Evolutionary conservation across 2,797 vertebrate genomes (phyloP), one percentile per base, ranked within the genome.

Genomic region (Malurus splendens): DNA sequence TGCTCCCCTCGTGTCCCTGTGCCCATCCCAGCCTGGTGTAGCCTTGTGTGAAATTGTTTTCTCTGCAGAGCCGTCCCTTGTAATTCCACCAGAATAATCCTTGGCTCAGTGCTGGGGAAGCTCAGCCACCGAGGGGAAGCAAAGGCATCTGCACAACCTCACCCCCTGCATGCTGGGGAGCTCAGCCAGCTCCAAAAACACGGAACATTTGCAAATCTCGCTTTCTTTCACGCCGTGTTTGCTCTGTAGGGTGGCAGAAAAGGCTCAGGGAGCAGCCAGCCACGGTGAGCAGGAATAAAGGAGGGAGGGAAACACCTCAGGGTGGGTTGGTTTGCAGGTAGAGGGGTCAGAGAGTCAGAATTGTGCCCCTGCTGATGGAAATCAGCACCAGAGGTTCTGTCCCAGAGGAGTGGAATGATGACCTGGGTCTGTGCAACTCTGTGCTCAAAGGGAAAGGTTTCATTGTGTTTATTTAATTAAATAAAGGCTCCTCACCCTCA

Each of bases 11-110:
- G 84, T 88, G 79, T 88, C 77, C 74, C 90, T 51, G 82, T 93
- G 89, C 81, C 68, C 16, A 0, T 80, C 86, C 91, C 62, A 79
- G 67, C 68, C 80, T 47, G 25, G 92, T 44, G 88, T 41, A 95
- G 90, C 66, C 92, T 96, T 87, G 92, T 96, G 95, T 96, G 96
- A 95, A 96, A 95, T 95, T 94, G 93, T 93, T 94, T 95, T 91
- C 94, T 91, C 92, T 93, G 77, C 92, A 83, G 90, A 93, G 82
- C 75, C 4, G 1, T 81, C 92, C 91, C 90, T 41, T 52, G 72
- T 86, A 92, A 94, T 92, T 92, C 92, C 82, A 19, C 78, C 68
- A 66, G 90, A 94, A 93, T 95, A 95, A 95, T 94, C 94, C 94
- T 38, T 86, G 93, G 87, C 79, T 87, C 47, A 11, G 64, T 10